These are phyloP conservation scores for Temnothorax ravouxi DNA, from an alignment of 2,888 invertebrate species.

Conservation along the genomic window DNA sequence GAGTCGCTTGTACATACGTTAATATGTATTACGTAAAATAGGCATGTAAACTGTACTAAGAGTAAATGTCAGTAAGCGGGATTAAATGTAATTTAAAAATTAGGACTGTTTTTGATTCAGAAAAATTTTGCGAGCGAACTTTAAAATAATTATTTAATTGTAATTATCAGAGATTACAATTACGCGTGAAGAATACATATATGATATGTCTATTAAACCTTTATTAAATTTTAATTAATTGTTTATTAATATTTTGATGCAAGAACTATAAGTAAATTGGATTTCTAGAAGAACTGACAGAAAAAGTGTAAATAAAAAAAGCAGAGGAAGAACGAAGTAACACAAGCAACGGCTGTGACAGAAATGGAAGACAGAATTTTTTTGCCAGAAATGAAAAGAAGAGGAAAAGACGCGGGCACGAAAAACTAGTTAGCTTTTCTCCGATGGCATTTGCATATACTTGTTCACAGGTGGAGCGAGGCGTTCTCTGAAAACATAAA, in stretches of 20 bases:
- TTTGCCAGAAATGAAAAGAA: conserved; percentile 3
- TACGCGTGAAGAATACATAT: not conserved
- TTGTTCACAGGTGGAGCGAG: conserved; percentile 71
- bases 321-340: conserved; percentile 28
- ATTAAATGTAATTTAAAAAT: not conserved
- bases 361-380: conserved; percentile 48
- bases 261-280: not conserved
- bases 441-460: conserved; percentile 75
- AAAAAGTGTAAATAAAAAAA: conserved; percentile 11
- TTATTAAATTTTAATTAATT: not conserved
- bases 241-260: conserved; percentile 3
- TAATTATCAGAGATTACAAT: not conserved
- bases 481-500: conserved; percentile 72
- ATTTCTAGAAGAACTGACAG: not conserved
- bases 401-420: conserved; percentile 16
- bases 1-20: conserved; percentile 52
- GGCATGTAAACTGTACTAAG: not conserved
- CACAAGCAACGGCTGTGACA: conserved; percentile 44
- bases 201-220: conserved; percentile 5
- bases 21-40: conserved; percentile 28
- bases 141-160: not conserved
- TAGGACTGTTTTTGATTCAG: not conserved
- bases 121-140: not conserved
- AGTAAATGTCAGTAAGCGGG: not conserved
- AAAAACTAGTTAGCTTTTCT: conserved; percentile 41